Evolutionary conservation across 2,113 vertebrate species (phyloP).

Genomic region (Hippopotamus amphibius): DNA sequence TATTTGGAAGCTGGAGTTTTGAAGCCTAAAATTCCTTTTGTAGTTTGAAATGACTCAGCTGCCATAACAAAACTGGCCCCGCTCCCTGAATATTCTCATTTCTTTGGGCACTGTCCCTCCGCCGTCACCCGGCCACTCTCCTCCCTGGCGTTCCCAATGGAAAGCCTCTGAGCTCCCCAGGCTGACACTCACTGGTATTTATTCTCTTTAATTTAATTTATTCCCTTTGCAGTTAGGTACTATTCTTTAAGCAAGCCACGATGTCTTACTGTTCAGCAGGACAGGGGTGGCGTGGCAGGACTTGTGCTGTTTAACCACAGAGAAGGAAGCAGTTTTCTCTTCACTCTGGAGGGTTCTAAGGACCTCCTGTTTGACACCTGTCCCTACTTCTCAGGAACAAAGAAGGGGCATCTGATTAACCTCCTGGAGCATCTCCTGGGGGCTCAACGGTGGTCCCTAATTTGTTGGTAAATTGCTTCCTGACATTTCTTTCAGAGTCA

Average conservation of each 20-base stretch:
- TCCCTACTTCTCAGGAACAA: neutral
- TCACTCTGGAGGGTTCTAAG: neutral
- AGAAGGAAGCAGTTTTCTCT: neutral
- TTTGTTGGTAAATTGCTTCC: neutral
- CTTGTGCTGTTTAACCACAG: neutral
- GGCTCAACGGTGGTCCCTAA: neutral
- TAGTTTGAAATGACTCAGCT: slow-evolving; percentile 82
- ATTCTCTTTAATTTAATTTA: slow-evolving; percentile 65
- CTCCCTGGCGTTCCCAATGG: slow-evolving; percentile 63
- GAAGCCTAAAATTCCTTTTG: slow-evolving; percentile 85
- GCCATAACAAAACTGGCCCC: slow-evolving; percentile 77
- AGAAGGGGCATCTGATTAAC: neutral
- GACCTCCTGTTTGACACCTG: neutral
- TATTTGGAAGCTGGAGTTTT: slow-evolving; percentile 85
- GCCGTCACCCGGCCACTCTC: slow-evolving; percentile 29
- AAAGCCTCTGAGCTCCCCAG: slow-evolving; percentile 70
- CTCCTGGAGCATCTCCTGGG: neutral
- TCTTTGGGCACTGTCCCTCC: slow-evolving; percentile 58
- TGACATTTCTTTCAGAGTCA: neutral
- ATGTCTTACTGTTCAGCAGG: neutral
- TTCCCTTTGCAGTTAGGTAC: slow-evolving; percentile 38
- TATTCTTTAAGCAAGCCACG: neutral
- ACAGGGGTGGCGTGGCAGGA: neutral
- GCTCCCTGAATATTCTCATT: slow-evolving; percentile 64
- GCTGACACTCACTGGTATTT: neutral